Conservation (phyloP, 2,888 invertebrate species). For the Drosophila antonietae region DNA sequence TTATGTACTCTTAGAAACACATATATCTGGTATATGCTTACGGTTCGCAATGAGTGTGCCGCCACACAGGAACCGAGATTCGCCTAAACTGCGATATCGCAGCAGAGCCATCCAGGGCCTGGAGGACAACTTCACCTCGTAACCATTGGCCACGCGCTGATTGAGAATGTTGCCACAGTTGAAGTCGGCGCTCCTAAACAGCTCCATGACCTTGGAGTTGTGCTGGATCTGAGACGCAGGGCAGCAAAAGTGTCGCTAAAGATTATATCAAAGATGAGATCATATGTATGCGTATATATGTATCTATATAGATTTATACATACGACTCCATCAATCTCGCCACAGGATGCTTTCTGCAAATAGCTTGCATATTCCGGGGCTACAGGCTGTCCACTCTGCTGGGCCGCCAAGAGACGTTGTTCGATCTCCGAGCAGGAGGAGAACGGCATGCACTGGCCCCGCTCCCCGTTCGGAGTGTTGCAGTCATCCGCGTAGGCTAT, state of each 20-base stretch:
- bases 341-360: constrained; percentile 57
- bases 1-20: too few relatives aligned
- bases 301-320: background rate
- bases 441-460: constrained; percentile 72
- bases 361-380: constrained; percentile 45
- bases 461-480: constrained; percentile 53
- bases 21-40: constrained; percentile 2
- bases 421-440: constrained; percentile 68
- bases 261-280: background rate
- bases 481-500: constrained; percentile 72
- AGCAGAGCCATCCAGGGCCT: constrained; percentile 78
- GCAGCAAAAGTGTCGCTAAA: constrained; percentile 75
- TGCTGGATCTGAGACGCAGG: constrained; percentile 62
- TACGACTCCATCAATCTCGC: constrained; percentile 59
- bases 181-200: constrained; percentile 48
- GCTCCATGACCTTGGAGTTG: constrained; percentile 63
- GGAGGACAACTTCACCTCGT: constrained; percentile 68
- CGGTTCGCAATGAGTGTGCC: constrained; percentile 70
- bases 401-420: constrained; percentile 37
- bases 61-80: constrained; percentile 68
- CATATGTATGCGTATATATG: background rate
- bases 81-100: constrained; percentile 51
- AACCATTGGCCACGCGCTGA: constrained; percentile 66
- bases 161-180: constrained; percentile 59
- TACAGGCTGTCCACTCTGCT: constrained; percentile 28